These are phyloP conservation scores for Oreochromis aureus DNA, from an alignment of 2,113 vertebrate species.

Conservation along the genomic window DNA sequence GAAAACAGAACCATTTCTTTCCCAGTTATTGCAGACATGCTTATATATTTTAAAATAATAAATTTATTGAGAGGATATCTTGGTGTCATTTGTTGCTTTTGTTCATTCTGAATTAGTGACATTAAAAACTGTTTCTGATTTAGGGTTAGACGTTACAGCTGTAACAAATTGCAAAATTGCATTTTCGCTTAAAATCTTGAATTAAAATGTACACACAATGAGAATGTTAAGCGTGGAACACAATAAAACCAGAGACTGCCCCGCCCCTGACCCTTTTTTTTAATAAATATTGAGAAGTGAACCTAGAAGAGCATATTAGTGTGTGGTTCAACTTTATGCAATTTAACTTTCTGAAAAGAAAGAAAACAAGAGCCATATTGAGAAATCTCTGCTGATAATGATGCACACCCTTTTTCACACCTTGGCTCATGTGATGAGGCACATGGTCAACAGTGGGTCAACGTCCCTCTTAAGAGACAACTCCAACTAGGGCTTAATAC, in stretches of 20 bases:
- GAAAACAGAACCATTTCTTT: neutral
- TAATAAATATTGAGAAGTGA: neutral
- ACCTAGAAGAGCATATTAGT: neutral
- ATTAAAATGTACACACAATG: neutral
- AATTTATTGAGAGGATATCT: neutral
- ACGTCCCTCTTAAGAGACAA: too few relatives aligned
- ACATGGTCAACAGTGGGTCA: too few relatives aligned
- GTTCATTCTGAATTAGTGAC: neutral
- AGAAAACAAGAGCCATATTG: neutral
- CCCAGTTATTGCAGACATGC: neutral
- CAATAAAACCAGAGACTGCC: neutral
- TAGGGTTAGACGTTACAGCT: neutral
- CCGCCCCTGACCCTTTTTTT: accelerated
- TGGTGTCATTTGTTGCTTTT: neutral
- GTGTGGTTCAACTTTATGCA: neutral
- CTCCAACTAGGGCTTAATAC: too few relatives aligned
- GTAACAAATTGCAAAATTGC: neutral
- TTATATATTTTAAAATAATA: neutral
- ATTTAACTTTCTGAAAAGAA: neutral
- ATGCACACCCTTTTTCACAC: neutral
- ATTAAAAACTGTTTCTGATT: neutral
- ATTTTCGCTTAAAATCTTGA: neutral
- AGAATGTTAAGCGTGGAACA: neutral
- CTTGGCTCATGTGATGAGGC: too few relatives aligned
- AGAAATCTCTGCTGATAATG: neutral